A percentile compares a stretch with the other conserved stretches of the same genome.
These are phyloP conservation scores for Euthynnus affinis DNA, from an alignment of 2,797 vertebrate genomes.

Conservation along the genomic window DNA sequence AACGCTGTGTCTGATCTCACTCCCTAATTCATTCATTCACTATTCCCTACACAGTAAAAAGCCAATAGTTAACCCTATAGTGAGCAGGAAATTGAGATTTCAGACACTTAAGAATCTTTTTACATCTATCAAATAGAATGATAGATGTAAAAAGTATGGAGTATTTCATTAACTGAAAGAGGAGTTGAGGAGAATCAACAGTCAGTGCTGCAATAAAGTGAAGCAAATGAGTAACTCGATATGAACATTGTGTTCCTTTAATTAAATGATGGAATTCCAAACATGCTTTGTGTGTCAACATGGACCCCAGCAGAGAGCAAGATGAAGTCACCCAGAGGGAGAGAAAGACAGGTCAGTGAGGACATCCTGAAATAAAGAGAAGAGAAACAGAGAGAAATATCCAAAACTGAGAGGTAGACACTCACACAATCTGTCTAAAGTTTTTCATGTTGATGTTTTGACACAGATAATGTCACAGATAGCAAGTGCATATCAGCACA, in stretches of 20 bases:
- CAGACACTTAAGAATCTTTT: not conserved
- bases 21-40: too few species aligned
- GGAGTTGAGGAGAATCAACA: not conserved
- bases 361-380: constrained; percentile 19
- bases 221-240: constrained; percentile 23
- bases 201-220: constrained; percentile 16
- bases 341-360: constrained; percentile 21
- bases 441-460: not conserved
- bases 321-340: constrained; percentile 37
- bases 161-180: constrained; percentile 9
- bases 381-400: not conserved
- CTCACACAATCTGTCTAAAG: not conserved
- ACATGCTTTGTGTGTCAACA: constrained; percentile 49
- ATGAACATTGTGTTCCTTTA: constrained; percentile 46
- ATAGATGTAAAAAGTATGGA: not conserved
- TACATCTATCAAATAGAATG: too few species aligned
- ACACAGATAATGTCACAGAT: not conserved
- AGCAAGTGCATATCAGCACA: not conserved
- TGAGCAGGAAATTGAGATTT: not conserved
- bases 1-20: too few species aligned
- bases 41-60: too few species aligned
- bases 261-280: constrained; percentile 53
- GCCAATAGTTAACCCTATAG: too few species aligned
- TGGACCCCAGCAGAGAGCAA: constrained; percentile 41
- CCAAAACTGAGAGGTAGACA: not conserved